Percentiles rank a stretch among this genome's conserved stretches.
phyloP scores from a whole-genome alignment of 1,140 invertebrate species.

The Zaprionus taronus region DNA sequence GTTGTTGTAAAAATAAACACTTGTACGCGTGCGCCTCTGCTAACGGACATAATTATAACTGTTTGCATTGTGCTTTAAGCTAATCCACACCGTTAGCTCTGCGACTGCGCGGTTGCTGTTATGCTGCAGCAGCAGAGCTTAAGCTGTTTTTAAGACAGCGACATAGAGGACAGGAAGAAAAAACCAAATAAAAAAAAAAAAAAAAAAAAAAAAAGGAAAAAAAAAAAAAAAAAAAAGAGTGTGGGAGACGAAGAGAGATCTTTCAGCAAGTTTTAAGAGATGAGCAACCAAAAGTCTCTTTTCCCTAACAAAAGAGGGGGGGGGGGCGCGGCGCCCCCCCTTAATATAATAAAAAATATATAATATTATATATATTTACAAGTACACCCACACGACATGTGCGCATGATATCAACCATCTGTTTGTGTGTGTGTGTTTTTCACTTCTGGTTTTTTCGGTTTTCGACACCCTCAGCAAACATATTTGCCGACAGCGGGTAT shows the following conservation, averaged over 20 bases:
- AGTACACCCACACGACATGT: slow-evolving; percentile 2
- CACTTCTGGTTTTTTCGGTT: slow-evolving; percentile 13
- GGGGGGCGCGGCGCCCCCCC: too few relatives aligned
- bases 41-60: slow-evolving; percentile 16
- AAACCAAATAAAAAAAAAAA: too few relatives aligned
- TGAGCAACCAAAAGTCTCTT: too few relatives aligned
- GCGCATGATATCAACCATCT: not conserved
- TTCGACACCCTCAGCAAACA: not conserved
- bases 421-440: slow-evolving; percentile 14
- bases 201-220: too few relatives aligned
- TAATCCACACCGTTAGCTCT: slow-evolving; percentile 19
- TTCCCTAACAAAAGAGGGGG: too few relatives aligned
- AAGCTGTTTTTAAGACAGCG: slow-evolving; percentile 40
- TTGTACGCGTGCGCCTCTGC: slow-evolving; percentile 21
- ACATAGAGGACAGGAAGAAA: slow-evolving; percentile 1
- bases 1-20: slow-evolving; percentile 41
- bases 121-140: not conserved
- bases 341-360: too few relatives aligned
- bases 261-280: too few relatives aligned
- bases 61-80: slow-evolving; percentile 10
- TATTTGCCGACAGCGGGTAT: not conserved
- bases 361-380: too few relatives aligned
- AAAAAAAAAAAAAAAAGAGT: too few relatives aligned
- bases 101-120: slow-evolving; percentile 15
- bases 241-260: too few relatives aligned